A percentile compares a stretch with the other conserved stretches of the same genome.
Conservation (phyloP, 2,888 invertebrate species). For the Oxytorus armatus region DNA sequence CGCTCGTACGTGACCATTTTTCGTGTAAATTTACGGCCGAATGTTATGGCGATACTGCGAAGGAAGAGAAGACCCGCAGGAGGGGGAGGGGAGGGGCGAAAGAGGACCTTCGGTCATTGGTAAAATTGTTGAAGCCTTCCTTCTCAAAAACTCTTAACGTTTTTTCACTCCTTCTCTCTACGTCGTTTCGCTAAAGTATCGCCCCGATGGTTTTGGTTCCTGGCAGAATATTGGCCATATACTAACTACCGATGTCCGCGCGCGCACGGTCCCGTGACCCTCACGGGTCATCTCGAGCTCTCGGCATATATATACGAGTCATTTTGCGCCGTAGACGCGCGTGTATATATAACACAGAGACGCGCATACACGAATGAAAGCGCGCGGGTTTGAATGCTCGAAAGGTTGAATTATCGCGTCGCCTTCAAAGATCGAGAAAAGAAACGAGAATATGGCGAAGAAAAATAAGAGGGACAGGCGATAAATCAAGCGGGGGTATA, state of each 20-base stretch:
- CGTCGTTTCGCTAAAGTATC: slow-evolving; percentile 49
- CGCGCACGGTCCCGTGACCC: slow-evolving; percentile 66
- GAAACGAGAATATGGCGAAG: slow-evolving; percentile 51
- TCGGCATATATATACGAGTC: slow-evolving; percentile 43
- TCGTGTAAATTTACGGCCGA: slow-evolving; percentile 66
- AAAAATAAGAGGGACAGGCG: slow-evolving; percentile 63
- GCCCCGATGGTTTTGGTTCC: too few relatives aligned
- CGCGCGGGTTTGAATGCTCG: slow-evolving; percentile 54
- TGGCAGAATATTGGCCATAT: slow-evolving; percentile 30
- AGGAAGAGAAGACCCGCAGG: too few relatives aligned
- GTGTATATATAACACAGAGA: background rate
- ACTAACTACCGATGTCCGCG: slow-evolving; percentile 42
- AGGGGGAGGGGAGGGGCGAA: slow-evolving; percentile 28
- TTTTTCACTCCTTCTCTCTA: slow-evolving; percentile 15
- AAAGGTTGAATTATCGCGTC: slow-evolving; percentile 70
- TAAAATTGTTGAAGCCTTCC: slow-evolving; percentile 52
- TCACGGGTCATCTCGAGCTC: slow-evolving; percentile 46
- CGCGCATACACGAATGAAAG: slow-evolving; percentile 17
- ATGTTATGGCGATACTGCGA: slow-evolving; percentile 37
- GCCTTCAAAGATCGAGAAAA: slow-evolving; percentile 68
- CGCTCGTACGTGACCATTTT: slow-evolving; percentile 66
- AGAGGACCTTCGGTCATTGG: slow-evolving; percentile 62
- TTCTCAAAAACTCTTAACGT: background rate
- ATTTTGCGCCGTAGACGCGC: slow-evolving; percentile 17
- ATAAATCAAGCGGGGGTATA: slow-evolving; percentile 66